These are phyloP conservation scores for Ctenodactylus gundi DNA, from an alignment of 2,113 vertebrate genomes.

Conservation along the genomic window DNA sequence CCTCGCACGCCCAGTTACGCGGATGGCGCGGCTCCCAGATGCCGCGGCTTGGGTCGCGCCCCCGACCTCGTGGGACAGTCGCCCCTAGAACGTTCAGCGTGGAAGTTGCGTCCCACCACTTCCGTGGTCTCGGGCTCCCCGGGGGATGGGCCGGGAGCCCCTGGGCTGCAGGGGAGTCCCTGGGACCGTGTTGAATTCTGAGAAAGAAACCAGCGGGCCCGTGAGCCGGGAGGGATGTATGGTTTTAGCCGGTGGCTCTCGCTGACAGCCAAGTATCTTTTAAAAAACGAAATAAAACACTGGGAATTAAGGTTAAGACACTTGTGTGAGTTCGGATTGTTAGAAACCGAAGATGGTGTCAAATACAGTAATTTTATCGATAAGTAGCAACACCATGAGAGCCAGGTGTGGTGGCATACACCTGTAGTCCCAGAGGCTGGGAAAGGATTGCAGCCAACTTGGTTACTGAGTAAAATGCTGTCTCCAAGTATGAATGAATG, in stretches of 20 bases:
- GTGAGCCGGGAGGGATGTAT: neutral
- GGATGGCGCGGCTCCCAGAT: neutral
- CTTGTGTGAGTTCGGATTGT: neutral
- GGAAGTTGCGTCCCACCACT: conserved; percentile 52
- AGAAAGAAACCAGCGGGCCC: neutral
- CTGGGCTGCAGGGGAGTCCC: conserved; percentile 18
- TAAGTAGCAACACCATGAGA: neutral
- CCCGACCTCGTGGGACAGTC: conserved; percentile 56
- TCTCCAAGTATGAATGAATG: too few relatives aligned
- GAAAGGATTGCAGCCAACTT: neutral
- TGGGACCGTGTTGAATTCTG: conserved; percentile 29
- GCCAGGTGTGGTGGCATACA: neutral
- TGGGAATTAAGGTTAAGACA: neutral
- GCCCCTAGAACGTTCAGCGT: conserved; percentile 44
- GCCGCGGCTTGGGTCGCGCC: conserved; percentile 41
- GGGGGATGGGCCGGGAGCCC: neutral
- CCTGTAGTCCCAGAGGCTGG: neutral
- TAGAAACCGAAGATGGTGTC: neutral
- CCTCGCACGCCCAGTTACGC: conserved; percentile 36
- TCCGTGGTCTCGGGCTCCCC: conserved; percentile 59
- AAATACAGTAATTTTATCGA: neutral
- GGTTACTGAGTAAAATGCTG: too few relatives aligned
- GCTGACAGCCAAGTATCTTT: neutral
- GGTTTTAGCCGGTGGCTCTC: neutral
- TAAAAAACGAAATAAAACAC: neutral